phyloP scores from a whole-genome alignment of 2,113 vertebrate species.

The Nesoenas mayeri region DNA sequence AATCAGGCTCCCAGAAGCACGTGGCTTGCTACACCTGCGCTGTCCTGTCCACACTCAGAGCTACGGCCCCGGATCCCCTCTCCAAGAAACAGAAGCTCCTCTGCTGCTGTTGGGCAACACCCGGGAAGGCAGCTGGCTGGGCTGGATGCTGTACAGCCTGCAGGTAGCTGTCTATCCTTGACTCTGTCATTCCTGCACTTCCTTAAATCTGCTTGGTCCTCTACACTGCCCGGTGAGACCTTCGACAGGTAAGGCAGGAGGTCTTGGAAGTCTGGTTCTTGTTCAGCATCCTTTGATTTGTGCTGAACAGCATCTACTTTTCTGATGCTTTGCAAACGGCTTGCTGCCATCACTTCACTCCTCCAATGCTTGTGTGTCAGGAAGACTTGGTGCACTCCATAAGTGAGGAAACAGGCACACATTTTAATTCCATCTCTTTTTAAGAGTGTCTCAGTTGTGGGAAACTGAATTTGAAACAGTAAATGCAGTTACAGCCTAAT shows the following conservation, averaged over 20 bases:
- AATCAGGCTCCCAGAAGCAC: not conserved
- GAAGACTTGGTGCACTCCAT: not conserved
- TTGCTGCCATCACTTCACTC: not conserved
- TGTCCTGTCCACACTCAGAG: not conserved
- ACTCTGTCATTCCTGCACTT: not conserved
- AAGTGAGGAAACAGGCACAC: not conserved
- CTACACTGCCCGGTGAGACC: not conserved
- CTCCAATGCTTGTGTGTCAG: not conserved
- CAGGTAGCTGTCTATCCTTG: not conserved
- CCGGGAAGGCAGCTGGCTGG: not conserved
- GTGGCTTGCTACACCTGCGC: fast-evolving
- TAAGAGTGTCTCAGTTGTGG: not conserved
- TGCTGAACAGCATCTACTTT: not conserved
- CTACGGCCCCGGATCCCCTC: fast-evolving
- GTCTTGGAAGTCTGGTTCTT: not conserved
- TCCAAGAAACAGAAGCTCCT: not conserved
- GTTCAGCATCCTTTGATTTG: not conserved
- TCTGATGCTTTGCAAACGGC: not conserved
- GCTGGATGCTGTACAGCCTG: not conserved
- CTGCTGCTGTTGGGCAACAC: not conserved
- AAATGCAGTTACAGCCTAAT: not conserved
- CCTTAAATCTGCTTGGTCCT: not conserved
- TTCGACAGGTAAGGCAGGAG: not conserved
- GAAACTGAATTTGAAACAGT: constrained; percentile 6
- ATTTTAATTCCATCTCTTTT: not conserved